Evolutionary conservation across 1,140 invertebrate species (phyloP), one percentile per base, ranked within the genome.

Genomic region (Spodoptera frugiperda): DNA sequence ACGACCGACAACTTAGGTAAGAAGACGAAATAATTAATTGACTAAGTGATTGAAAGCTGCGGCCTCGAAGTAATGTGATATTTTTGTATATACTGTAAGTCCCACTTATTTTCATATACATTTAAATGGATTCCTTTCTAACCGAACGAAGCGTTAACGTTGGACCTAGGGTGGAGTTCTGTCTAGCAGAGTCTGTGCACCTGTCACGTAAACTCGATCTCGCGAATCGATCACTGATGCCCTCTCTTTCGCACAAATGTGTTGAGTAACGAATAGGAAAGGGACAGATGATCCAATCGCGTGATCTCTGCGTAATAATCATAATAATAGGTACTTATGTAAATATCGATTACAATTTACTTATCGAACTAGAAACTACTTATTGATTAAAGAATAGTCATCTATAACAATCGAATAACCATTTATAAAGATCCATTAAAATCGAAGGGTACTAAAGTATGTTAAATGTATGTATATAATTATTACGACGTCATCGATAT

Each of bases 61-160:
- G 92, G 92, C 92, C 92, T 94, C 92, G 91, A 93, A 92, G 91
- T 94, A 92, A 91, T 94, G 92, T 94, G 92, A 94, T 94, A 94
- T 94, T 94, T 93, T 94, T 94, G 92, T 94, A 94, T 92, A 94
- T 94, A 93, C 89, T 93, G 90, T 94, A 93, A 94, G 92, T 92
- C 90, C 89, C 88, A 94, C 85, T 94, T 94, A 94, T 94, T 94
- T 94, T 94, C 91, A 86, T 94, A 94, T 91, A 94, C 91, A 94
- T 94, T 94, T 94, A 94, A 94, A 94, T 91, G 88, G 88, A 91
- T 92, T 93, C 82, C 87, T 92, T 92, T 93, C 83, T 85, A 91
- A 92, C 86, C 85, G 90, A 89, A 89, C 83, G 89, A 90, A 87
- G 86, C 86, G 85, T 89, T 83, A 82, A 78, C 84, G 82, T 89